Percentiles rank a stretch among this genome's conserved stretches.
phyloP scores from a whole-genome alignment of 2,797 vertebrate species.

The Ceryle rudis region DNA sequence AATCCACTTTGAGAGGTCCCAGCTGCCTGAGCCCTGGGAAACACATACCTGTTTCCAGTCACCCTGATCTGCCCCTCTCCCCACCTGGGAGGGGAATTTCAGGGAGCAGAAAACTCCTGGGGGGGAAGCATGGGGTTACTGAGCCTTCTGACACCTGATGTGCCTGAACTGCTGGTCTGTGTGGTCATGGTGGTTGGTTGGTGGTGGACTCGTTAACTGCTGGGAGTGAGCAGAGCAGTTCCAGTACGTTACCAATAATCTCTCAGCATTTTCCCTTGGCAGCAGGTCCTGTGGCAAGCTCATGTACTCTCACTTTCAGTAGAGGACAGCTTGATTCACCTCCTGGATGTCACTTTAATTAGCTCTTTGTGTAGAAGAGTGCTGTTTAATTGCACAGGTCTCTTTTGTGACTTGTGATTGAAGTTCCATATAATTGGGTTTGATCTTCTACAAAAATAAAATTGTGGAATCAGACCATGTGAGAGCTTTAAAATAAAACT shows the following conservation, averaged over 20 bases:
- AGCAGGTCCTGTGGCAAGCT: background rate
- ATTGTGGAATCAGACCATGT: background rate
- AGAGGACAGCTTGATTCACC: background rate
- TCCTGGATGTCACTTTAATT: background rate
- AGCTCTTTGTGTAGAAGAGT: background rate
- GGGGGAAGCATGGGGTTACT: rapidly evolving
- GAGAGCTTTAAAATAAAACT: background rate
- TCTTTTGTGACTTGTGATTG: slow-evolving; percentile 2
- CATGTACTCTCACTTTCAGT: background rate
- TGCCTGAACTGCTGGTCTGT: background rate
- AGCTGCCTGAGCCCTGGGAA: background rate
- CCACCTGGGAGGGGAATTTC: background rate
- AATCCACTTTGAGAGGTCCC: background rate
- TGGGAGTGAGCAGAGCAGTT: background rate
- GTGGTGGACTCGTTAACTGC: background rate
- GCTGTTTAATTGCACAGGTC: background rate
- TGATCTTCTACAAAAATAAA: background rate
- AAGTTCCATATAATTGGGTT: background rate
- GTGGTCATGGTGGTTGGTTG: background rate
- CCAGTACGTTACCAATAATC: background rate
- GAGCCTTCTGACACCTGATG: background rate
- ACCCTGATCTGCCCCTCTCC: background rate
- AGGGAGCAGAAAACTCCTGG: background rate
- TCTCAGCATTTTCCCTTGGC: background rate
- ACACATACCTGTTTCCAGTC: rapidly evolving